Conservation (phyloP, 2,888 invertebrate species). For the Hymenopus coronatus region DNA sequence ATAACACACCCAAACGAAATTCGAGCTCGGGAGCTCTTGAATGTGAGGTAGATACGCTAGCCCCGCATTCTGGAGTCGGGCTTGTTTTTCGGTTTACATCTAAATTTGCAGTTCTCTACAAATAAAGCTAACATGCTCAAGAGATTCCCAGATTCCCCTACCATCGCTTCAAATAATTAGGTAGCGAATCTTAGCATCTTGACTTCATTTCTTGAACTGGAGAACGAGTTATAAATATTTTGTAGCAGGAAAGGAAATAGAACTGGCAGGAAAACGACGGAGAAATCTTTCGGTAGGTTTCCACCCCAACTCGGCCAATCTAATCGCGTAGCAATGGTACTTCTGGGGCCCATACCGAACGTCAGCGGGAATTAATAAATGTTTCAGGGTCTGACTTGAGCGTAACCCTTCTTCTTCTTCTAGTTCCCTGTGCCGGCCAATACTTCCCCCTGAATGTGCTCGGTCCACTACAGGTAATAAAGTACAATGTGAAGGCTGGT, state of each 20-base stretch:
- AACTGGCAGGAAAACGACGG: not conserved
- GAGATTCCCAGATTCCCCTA: not conserved
- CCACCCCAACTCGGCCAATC: not conserved
- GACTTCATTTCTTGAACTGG: not conserved
- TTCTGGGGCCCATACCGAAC: slow-evolving; percentile 6
- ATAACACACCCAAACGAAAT: too few species aligned
- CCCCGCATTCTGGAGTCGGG: too few species aligned
- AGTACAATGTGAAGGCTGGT: too few species aligned
- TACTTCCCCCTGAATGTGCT: too few species aligned
- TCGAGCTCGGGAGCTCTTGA: too few species aligned
- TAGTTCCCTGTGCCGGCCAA: too few species aligned
- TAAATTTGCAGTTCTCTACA: too few species aligned
- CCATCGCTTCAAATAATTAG: not conserved
- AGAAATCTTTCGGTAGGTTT: not conserved
- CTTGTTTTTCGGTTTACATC: too few species aligned
- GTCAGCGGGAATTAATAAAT: slow-evolving; percentile 28
- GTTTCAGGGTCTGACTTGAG: not conserved
- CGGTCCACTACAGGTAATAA: too few species aligned
- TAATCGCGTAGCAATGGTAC: slow-evolving; percentile 17
- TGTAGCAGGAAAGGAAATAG: not conserved
- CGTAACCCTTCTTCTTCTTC: not conserved
- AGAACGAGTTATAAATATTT: not conserved
- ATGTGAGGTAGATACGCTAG: too few species aligned
- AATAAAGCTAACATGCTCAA: too few species aligned
- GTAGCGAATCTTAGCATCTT: not conserved